phyloP scores from a whole-genome alignment of 92 coral and sea anemone species.

The Porites rus region DNA sequence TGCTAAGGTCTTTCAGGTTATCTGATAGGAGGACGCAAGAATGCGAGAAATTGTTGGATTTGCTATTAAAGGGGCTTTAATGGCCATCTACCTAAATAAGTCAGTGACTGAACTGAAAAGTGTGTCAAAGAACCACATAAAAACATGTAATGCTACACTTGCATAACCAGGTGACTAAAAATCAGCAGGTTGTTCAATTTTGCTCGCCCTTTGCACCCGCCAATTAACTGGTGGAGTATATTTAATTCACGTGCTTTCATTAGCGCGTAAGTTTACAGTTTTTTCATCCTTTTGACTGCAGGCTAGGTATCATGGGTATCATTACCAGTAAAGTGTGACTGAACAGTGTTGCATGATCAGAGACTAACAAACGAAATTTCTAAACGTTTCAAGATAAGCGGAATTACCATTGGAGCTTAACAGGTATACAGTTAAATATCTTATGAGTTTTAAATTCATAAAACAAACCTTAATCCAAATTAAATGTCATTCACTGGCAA shows the following conservation, averaged over 20 bases:
- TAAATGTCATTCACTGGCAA: no score
- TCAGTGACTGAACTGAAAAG: not conserved
- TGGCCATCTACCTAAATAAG: not conserved
- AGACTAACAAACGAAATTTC: not conserved
- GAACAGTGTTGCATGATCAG: not conserved
- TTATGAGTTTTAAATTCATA: no score
- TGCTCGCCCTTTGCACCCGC: not conserved
- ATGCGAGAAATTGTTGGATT: no score
- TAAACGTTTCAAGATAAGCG: not conserved
- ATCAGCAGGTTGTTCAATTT: not conserved
- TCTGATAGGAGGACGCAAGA: not conserved
- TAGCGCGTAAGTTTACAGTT: not conserved
- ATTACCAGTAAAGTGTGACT: not conserved
- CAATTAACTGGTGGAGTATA: constrained; percentile 9
- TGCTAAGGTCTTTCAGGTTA: not conserved
- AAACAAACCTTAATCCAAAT: no score
- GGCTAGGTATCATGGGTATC: not conserved
- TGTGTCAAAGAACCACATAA: not conserved
- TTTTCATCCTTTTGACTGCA: not conserved
- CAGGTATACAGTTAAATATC: no score
- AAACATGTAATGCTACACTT: not conserved
- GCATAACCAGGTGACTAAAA: constrained; percentile 8
- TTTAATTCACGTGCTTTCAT: constrained; percentile 13
- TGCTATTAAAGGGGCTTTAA: not conserved
- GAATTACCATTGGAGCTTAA: no score